Base-by-base conservation (phyloP, 1,140 invertebrate species). In the Drosophila prosaltans region DNA sequence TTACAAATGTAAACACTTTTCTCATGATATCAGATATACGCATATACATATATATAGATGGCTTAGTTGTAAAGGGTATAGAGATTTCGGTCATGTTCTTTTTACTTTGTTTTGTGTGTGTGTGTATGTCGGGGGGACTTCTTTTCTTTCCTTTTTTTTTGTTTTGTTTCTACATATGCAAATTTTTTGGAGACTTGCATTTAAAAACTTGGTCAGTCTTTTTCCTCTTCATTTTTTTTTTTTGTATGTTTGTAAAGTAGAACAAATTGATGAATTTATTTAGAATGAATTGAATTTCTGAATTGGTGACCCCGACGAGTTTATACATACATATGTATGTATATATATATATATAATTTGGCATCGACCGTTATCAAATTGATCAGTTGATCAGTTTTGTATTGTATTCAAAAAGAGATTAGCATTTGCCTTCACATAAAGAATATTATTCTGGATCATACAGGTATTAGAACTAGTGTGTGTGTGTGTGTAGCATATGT, bases 181-280 rank as follows among this genome's bases (percentile, higher is more conserved):
- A 45, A 43, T 43, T 61, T 62, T 43, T 0, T 16, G 16, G 65
- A 58, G n/a, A 41, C 54, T 55, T 72, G 65, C 65, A 69, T 77
- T 77, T 69, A 69, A 77, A 73, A 36, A 51, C 21, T 51, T 51
- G 45, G 45, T 51, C 21, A 51, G 45, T 51, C 21, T 51, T 51
- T 51, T 51, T 51, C 1, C 4, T 30, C 4, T 30, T 71, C 11
- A 63, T 32, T 55, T 28, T 41, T 32, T 55, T 28, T 41, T 24
- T 55, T 9, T 51, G 45, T 58, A 32, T 61, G 43, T 54, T 61
- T 60, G 63, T 36, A 54, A 59, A 59, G 32, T 59, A 59, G 57
- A 59, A 59, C 57, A 59, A 59, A 59, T 51, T 51, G 57, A 16
- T 39, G 57, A 59, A 32, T 39, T 59, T 11, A 39, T 59, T 32